These are phyloP conservation scores for Platysternon megacephalum DNA, from an alignment of 2,113 vertebrate genomes.

Conservation along the genomic window DNA sequence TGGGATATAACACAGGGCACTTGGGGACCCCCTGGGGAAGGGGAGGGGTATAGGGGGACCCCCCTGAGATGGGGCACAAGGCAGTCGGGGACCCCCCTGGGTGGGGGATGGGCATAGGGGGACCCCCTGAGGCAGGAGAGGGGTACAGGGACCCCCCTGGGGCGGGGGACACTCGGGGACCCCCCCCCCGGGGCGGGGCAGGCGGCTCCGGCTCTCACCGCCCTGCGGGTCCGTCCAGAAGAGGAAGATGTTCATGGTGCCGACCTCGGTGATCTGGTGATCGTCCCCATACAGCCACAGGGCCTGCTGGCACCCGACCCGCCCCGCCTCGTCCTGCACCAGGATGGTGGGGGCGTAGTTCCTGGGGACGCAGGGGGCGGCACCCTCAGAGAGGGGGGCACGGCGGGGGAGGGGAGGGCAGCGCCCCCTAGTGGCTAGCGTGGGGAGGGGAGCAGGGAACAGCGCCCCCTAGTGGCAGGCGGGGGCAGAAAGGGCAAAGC, in stretches of 20 bases:
- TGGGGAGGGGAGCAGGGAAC: not conserved
- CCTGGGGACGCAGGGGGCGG: conserved; percentile 52
- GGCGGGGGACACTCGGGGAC: rapidly evolving
- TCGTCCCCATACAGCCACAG: conserved; percentile 89
- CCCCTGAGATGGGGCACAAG: not conserved
- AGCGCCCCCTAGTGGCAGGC: too few relatives aligned
- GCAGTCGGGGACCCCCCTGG: not conserved
- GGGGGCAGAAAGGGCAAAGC: too few relatives aligned
- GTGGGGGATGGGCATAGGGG: too few relatives aligned
- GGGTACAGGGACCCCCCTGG: too few relatives aligned
- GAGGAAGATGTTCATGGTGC: conserved; percentile 95
- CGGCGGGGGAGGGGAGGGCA: too few relatives aligned
- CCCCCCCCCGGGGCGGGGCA: not conserved
- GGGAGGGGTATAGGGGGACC: rapidly evolving
- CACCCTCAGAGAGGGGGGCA: too few relatives aligned
- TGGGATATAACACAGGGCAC: too few relatives aligned
- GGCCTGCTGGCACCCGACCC: conserved; percentile 88
- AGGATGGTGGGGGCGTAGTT: conserved; percentile 91
- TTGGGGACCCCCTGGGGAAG: too few relatives aligned
- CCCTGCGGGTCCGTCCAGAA: conserved; percentile 88
- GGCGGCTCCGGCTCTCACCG: conserved; percentile 68
- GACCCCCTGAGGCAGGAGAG: not conserved
- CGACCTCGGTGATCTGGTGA: conserved; percentile 91
- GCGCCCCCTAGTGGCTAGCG: not conserved
- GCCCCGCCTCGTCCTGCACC: conserved; percentile 83